These are phyloP conservation scores for Solenopsis fugax DNA, from an alignment of 1,140 invertebrate species.

Conservation along the genomic window DNA sequence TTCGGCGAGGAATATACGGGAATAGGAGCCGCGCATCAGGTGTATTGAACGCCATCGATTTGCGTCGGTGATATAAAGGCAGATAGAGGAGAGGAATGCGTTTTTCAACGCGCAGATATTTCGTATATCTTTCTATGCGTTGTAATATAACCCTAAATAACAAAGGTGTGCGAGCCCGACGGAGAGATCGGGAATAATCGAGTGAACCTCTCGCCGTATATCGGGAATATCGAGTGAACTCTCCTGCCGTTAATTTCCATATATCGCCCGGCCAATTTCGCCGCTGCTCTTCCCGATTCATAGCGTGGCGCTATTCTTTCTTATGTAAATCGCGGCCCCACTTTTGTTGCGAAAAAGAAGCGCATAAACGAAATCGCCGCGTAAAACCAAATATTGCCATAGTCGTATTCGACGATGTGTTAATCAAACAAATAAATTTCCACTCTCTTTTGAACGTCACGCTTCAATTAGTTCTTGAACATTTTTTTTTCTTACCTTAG, in stretches of 20 bases:
- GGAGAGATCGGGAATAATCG: not conserved
- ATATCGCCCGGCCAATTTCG: not conserved
- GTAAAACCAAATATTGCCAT: constrained; percentile 16
- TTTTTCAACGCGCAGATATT: constrained; percentile 22
- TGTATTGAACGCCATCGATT: constrained; percentile 31
- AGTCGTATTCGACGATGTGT: not conserved
- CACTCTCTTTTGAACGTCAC: not conserved
- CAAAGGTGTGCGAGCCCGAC: not conserved
- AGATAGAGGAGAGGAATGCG: not conserved
- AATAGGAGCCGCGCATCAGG: not conserved
- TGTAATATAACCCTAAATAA: constrained; percentile 16
- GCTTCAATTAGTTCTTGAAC: not conserved
- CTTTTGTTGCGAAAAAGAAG: not conserved
- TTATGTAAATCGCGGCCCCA: constrained; percentile 29
- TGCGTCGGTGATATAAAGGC: constrained; percentile 24
- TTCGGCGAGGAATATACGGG: not conserved
- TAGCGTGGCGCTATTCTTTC: not conserved
- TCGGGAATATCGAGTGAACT: constrained; percentile 29
- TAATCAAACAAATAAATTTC: constrained; percentile 32
- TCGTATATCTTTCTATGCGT: not conserved
- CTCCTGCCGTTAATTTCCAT: constrained; percentile 32
- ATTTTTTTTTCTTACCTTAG: no score
- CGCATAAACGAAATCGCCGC: not conserved
- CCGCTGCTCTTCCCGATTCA: not conserved
- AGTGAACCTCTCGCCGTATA: constrained; percentile 10